Base-by-base conservation (phyloP, 2,888 invertebrate genomes). In the Seira sanloemensis region DNA sequence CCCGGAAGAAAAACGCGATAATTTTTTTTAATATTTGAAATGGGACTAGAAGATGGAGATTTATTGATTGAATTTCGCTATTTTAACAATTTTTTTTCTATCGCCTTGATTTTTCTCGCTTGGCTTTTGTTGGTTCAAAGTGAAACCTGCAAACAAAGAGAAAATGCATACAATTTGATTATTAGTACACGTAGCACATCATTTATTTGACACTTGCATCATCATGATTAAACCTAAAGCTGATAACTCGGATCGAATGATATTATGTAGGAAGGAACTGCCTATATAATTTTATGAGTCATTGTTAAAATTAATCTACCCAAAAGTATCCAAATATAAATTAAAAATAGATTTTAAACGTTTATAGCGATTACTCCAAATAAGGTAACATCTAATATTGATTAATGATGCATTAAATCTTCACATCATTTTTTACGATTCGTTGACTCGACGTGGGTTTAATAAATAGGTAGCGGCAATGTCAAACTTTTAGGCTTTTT, bases 51-150 rank as follows among this genome's bases (percentile, higher is more conserved):
- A 27, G 7, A 24, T 25, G 76, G 74, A 65, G 74, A 74, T 80
- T 67, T 58, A 75, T 75, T 72, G 79, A 79, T 69, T 77, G 19
- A 71, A 72, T 72, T 65, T 37, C 67, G 7, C 5, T 12, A 62
- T n/a, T 16, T 67, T 76, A 46, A 68, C 68, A 50, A 54, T 54
- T 68, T 50, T 25, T 37, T 77, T 27, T 62, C 46, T 37, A 7
- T 71, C 24, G 12, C 24, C 7, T n/a, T 24, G 2, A 23, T 26
- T 46, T 46, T 12, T 46, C 4, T 71, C 9, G 4, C 26, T 27
- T 75, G 83, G 83, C 83, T 83, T 83, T 83, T 73, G n/a, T 78
- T 78, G 73, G 78, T 74, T 83, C 83, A 83, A 83, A 83, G 83
- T 83, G 83, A 83, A 83, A 83, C 83, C 83, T 83, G 78, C 24